phyloP scores from a whole-genome alignment of 2,888 invertebrate genomes.

The Allygus modestus region DNA sequence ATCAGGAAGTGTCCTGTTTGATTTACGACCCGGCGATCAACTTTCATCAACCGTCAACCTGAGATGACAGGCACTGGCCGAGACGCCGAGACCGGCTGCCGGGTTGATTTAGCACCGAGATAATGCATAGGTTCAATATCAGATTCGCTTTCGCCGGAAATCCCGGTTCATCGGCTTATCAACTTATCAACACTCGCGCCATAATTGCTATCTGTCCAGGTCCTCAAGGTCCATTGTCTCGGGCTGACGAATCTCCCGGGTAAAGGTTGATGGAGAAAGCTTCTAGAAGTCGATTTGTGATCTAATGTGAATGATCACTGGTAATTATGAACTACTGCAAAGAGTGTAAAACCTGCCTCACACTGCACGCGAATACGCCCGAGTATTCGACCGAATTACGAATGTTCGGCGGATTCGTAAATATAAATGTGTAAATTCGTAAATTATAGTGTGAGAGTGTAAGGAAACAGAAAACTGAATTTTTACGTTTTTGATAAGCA shows the following conservation, averaged over 20 bases:
- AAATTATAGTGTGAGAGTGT: no score
- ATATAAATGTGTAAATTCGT: no score
- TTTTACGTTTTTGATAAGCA: no score
- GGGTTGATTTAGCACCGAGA: not conserved
- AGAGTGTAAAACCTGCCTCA: no score
- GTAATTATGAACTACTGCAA: no score
- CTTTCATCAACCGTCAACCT: not conserved
- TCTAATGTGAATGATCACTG: not conserved
- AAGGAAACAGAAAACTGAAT: no score
- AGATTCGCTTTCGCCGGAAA: not conserved
- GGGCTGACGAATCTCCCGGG: not conserved
- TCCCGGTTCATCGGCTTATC: not conserved
- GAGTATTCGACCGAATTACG: no score
- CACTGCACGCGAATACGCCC: no score
- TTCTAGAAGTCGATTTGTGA: not conserved
- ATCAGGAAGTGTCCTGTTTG: not conserved
- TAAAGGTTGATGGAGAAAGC: constrained; percentile 23
- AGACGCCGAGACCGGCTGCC: not conserved
- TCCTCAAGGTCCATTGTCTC: not conserved
- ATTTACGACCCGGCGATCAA: not conserved
- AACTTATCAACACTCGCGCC: not conserved
- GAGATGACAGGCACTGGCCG: not conserved
- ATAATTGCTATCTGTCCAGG: not conserved
- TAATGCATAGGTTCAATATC: not conserved
- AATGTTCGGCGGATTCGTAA: no score